Conservation (phyloP, 2,113 vertebrate genomes). For the Coracopsis vasa region DNA sequence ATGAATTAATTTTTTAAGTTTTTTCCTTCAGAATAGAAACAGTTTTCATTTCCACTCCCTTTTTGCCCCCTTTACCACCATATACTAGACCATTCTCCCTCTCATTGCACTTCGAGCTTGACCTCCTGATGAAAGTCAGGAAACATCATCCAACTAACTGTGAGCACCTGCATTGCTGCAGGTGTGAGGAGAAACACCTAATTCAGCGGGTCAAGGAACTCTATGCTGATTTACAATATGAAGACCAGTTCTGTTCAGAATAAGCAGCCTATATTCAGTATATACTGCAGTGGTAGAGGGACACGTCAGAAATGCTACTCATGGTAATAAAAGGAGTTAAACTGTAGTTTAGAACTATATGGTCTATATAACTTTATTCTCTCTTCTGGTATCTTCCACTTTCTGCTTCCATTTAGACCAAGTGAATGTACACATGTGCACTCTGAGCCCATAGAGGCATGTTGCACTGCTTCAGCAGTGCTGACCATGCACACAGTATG, state of each 20-base stretch:
- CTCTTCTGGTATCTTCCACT: not conserved
- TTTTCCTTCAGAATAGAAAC: conserved; percentile 29
- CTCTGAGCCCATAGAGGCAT: not conserved
- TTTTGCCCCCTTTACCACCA: conserved; percentile 14
- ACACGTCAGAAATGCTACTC: not conserved
- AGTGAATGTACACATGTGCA: not conserved
- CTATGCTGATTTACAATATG: not conserved
- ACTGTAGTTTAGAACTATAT: not conserved
- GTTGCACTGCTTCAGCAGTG: not conserved
- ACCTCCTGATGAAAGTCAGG: conserved; percentile 40
- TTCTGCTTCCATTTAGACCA: not conserved
- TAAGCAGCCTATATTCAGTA: not conserved
- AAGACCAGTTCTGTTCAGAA: not conserved
- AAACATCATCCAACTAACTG: conserved; percentile 44
- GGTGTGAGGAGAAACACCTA: not conserved
- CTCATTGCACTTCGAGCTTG: not conserved
- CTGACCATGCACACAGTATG: not conserved
- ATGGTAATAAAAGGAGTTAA: not conserved
- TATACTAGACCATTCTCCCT: conserved; percentile 10
- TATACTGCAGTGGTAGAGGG: not conserved
- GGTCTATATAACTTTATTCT: not conserved
- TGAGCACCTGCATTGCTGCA: conserved; percentile 26
- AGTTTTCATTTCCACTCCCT: conserved; percentile 15
- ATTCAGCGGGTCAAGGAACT: not conserved
- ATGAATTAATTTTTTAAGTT: not conserved